phyloP scores from a whole-genome alignment of 2,113 vertebrate species.

The Sarotherodon lohbergeri region DNA sequence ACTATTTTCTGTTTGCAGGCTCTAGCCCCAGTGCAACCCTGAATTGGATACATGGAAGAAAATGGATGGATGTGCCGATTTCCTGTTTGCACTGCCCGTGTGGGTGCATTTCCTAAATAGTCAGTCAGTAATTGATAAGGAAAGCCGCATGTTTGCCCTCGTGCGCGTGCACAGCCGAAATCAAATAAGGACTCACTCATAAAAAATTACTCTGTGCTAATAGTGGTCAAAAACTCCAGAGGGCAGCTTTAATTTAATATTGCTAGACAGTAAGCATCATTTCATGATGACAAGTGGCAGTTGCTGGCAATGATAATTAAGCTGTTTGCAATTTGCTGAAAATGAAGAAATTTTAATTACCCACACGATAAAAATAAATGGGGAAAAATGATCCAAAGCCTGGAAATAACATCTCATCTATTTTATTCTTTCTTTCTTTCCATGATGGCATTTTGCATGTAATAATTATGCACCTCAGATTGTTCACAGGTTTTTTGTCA shows the following conservation, averaged over 20 bases:
- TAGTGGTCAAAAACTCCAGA: neutral
- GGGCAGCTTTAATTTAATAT: neutral
- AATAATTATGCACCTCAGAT: neutral
- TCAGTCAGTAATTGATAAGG: neutral
- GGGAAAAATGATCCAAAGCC: neutral
- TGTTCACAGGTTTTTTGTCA: neutral
- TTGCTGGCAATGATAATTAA: neutral
- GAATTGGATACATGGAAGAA: neutral
- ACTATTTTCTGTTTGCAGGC: neutral
- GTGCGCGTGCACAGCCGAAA: neutral
- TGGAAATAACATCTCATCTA: neutral
- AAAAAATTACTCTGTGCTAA: neutral
- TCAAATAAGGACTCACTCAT: neutral
- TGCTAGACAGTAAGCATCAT: neutral
- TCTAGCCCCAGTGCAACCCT: neutral
- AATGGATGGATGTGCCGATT: neutral
- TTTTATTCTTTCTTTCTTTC: neutral
- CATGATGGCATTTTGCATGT: neutral
- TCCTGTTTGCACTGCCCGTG: neutral
- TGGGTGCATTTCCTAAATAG: neutral
- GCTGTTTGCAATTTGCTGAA: neutral
- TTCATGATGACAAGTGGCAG: neutral
- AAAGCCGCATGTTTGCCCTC: neutral
- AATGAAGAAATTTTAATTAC: neutral
- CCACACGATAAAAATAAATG: neutral